These are phyloP conservation scores for Mechanitis mazaeus DNA, from an alignment of 2,888 invertebrate genomes.

Conservation along the genomic window DNA sequence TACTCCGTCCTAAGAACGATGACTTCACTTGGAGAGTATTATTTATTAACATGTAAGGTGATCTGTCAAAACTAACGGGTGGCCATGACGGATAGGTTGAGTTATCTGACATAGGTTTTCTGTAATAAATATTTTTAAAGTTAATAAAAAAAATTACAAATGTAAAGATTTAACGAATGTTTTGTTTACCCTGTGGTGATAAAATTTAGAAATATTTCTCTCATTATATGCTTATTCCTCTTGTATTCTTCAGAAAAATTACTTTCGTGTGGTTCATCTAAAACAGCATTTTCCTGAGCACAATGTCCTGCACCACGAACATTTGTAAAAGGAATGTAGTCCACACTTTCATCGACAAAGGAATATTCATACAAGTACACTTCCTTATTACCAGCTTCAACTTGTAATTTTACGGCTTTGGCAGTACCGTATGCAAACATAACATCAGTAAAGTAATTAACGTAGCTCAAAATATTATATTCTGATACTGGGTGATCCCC, in stretches of 20 bases:
- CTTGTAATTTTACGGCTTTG: conserved; percentile 36
- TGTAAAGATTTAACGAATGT: neutral
- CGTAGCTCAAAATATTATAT: conserved; percentile 35
- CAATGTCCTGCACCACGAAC: conserved; percentile 34
- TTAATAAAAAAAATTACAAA: neutral
- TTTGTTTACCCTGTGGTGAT: conserved; percentile 30
- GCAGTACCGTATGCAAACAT: conserved; percentile 37
- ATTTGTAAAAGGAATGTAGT: conserved; percentile 33
- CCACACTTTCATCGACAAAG: conserved; percentile 37
- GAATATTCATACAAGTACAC: conserved; percentile 47
- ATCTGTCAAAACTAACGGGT: conserved; percentile 29
- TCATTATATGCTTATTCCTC: conserved; percentile 29
- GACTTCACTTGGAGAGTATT: conserved; percentile 32
- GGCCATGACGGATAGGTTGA: conserved; percentile 42
- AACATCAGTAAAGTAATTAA: conserved; percentile 53
- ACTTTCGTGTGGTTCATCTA: conserved; percentile 32
- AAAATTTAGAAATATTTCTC: conserved; percentile 34
- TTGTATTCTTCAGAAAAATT: conserved; percentile 23
- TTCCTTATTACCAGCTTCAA: conserved; percentile 40
- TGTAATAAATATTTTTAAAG: conserved; percentile 21
- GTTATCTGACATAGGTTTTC: conserved; percentile 34
- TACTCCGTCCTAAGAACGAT: conserved; percentile 31
- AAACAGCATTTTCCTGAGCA: conserved; percentile 36
- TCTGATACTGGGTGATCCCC: conserved; percentile 35
- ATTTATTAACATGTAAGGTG: conserved; percentile 44